These are phyloP conservation scores for Hemicordylus capensis DNA, from an alignment of 2,113 vertebrate genomes.

Conservation along the genomic window DNA sequence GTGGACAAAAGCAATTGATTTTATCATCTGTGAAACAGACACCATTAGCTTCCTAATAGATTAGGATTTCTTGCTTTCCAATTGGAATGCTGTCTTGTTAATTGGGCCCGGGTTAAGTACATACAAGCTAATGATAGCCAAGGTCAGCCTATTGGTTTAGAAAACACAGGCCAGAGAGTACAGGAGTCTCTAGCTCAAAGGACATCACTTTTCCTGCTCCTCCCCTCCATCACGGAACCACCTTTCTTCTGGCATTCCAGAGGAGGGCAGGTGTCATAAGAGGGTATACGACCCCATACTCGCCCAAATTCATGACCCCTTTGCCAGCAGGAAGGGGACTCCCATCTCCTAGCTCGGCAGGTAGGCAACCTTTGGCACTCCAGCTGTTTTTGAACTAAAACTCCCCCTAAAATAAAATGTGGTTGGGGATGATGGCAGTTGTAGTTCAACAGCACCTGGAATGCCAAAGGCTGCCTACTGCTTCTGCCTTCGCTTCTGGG, in stretches of 20 bases:
- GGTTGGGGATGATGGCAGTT: too few species aligned
- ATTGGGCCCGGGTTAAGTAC: constrained; percentile 29
- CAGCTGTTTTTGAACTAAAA: too few species aligned
- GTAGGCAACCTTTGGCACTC: too few species aligned
- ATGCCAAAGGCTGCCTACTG: too few species aligned
- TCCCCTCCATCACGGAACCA: background rate
- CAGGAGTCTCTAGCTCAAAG: too few species aligned
- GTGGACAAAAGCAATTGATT: background rate
- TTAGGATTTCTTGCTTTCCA: constrained; percentile 31
- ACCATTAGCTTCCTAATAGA: accelerated
- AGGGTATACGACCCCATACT: background rate
- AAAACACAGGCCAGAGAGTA: too few species aligned
- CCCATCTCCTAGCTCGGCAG: too few species aligned
- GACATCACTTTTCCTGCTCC: background rate
- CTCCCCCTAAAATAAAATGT: too few species aligned
- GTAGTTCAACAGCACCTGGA: too few species aligned
- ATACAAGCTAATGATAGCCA: background rate
- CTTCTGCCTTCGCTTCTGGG: too few species aligned
- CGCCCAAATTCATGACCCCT: background rate
- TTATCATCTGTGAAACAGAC: background rate
- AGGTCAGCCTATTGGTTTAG: accelerated
- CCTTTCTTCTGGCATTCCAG: background rate
- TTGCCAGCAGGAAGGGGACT: background rate
- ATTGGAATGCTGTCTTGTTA: constrained; percentile 31
- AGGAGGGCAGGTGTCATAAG: background rate